phyloP scores from a whole-genome alignment of 1,140 invertebrate genomes.

The Ceratosolen solmsi region DNA sequence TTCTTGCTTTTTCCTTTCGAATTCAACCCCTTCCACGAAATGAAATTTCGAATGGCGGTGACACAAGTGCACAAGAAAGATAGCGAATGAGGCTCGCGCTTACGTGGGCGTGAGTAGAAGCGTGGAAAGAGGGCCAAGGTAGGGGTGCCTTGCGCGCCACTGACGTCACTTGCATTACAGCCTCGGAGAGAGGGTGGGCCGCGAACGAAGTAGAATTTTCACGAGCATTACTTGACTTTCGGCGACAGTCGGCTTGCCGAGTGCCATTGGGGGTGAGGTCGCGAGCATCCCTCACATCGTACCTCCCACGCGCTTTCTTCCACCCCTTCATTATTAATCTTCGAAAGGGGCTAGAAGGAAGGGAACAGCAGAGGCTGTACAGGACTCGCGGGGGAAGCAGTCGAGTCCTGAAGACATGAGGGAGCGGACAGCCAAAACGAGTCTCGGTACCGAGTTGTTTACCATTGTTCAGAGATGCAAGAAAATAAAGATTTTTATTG shows the following conservation, averaged over 20 bases:
- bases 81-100: neutral
- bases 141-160: conserved; percentile 31
- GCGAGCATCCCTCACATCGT: neutral
- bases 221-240: conserved; percentile 14
- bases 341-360: too few species aligned
- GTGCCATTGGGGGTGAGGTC: conserved; percentile 40
- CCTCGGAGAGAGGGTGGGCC: neutral
- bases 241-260: conserved; percentile 31
- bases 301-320: too few species aligned
- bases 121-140: conserved; percentile 44
- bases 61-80: neutral
- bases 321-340: too few species aligned
- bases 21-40: conserved; percentile 3
- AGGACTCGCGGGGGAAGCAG: conserved; percentile 15
- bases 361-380: neutral
- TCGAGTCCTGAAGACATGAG: conserved; percentile 22
- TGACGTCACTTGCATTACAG: conserved; percentile 33
- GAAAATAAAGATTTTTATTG: neutral
- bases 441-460: neutral
- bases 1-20: neutral
- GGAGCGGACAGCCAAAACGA: neutral
- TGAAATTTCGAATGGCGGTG: neutral
- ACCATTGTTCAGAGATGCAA: neutral
- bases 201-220: too few species aligned
- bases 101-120: neutral